Base-by-base conservation (phyloP, 2,797 vertebrate genomes). In the Acanthurus tractus region DNA sequence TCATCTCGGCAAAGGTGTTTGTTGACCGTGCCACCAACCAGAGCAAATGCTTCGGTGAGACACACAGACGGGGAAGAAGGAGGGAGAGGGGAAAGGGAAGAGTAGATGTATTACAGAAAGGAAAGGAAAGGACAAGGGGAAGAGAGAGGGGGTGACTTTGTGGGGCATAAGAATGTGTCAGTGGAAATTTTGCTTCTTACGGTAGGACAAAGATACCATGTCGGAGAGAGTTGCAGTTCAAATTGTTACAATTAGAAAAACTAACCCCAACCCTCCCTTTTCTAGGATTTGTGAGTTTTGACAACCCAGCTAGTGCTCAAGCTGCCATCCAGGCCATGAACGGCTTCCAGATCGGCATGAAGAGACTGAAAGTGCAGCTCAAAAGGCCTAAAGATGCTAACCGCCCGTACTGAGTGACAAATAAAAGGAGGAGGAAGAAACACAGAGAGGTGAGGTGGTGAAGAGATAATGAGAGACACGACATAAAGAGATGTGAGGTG, bases 301-400 rank as follows among this genome's bases (percentile, higher is more conserved):
- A 98, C 94, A 98, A 98, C 95, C 97, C 97, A 11, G 93, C 96
- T 83, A 98, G 97, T 15, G 97, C 97, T 92, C 97, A 98, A 94
- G 96, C 97, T 0, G 92, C 93, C 74, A 94, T 94, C 82, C 93
- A 94, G 85, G 88, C 93, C 52, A 94, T 98, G 97, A 98, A 98
- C 56, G 97, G 97, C 91, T 98, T 98, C 93, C 97, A 98, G 90
- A 98, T 98, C 52, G 97, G 97, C 90, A 98, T 98, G 97, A 98
- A 98, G 94, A 96, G 97, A 89, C 97, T 98, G 92, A 94, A 94
- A 93, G 97, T 98, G 87, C 97, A 98, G 93, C 96, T 98, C 82
- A 98, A 98, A 94, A 92, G 97, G 92, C 97, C 97, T 29, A 98
- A 98, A 95, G 97, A 98, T 38, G 97, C 97, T 93, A 98, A 97